Evolutionary conservation across 2,113 vertebrate genomes (phyloP), one percentile per base, ranked within the genome.

Genomic region (Nycticryphes semicollaris): DNA sequence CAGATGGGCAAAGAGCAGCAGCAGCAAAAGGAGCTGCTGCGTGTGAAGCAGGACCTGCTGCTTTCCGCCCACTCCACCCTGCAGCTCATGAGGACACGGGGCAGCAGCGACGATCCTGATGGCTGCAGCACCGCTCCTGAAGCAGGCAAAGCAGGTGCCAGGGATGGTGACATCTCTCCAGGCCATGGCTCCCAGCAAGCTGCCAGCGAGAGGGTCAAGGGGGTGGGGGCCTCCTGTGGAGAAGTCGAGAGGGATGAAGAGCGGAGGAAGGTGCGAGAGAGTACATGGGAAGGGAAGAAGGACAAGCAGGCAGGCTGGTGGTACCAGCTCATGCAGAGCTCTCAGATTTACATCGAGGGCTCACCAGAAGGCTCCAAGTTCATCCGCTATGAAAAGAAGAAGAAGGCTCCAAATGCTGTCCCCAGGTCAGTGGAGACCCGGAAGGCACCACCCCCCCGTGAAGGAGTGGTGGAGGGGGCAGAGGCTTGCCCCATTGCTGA

Each of bases 241-340:
- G 97, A 63, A 69, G 98, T 87, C 53, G 98, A 95, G 39, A 98
- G 48, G 80, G 97, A 96, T 81, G 94, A 97, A 59, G 95, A 96
- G 17, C 62, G 67, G 70, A 78, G 73, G 48, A 89, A 81, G 63
- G 84, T 89, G 47, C 78, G 24, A 63, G 95, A 97, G 2, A 94
- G 97, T 48, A 14, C 45, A 1, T 48, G 97, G 86, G 98, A 97
- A 35, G 78, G 89, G 33, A 96, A 95, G 92, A 98, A 95, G 89
- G 98, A 96, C 89, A 97, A 98, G 57, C 99, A 99, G 97, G 98
- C 99, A 0, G 99, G 99, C 33, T 99, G 99, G 99, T 99, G 99
- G 99, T 99, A 99, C 97, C 99, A 99, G 97, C 99, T 99, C 59
- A 99, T 99, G 99, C 99, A 99, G 97, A 99, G 99, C 93, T 99